Base-by-base conservation (phyloP, 2,113 vertebrate genomes). In the Tachuris rubrigastra region DNA sequence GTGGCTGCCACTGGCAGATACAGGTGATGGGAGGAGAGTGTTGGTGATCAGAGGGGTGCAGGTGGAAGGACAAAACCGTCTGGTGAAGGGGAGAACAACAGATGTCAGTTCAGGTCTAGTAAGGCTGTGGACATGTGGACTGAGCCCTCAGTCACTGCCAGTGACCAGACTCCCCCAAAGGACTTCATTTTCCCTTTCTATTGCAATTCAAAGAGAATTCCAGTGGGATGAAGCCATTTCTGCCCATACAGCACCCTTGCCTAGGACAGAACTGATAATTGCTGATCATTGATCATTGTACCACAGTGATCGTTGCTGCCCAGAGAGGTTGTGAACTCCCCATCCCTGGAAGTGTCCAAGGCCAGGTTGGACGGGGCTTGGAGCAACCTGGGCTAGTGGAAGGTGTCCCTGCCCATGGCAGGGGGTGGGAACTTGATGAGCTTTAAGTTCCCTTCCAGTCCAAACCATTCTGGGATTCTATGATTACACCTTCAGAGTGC, bases 261-360 rank as follows among this genome's bases (percentile, higher is more conserved):
- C n/a, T 72, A 9, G 23, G 37, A 68, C 24, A 18, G 6, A 39
- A 67, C 30, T 6, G 12, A 22, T 25, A 8, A 33, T 27, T 52
- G 24, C 30, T 76, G 41, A 10, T 31, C n/a, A 47, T 2, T 82
- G 7, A 30, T 16, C 41, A 19, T 2, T 53, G 53, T 60, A 35
- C 24, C 53, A 28, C 9, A 46, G 14, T 9, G 16, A 41, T 37
- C 0, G 0, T 17, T 30, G 28, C 24, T 52, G 23, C 12, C 52
- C 44, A 55, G 47, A 90, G 17, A 27, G 6, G 14, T 62, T 83
- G 47, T 49, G 79, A 31, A 60, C 21, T 41, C 21, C 20, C 20
- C 28, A 13, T 27, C 11, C 42, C 35, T 84, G 63, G 41, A 13
- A 56, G 55, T 33, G 39, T 23, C 16, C 41, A 15, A 55, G 21